Evolutionary conservation across 2,888 invertebrate genomes (phyloP).

Genomic region (Hydroisotoma schaefferi): DNA sequence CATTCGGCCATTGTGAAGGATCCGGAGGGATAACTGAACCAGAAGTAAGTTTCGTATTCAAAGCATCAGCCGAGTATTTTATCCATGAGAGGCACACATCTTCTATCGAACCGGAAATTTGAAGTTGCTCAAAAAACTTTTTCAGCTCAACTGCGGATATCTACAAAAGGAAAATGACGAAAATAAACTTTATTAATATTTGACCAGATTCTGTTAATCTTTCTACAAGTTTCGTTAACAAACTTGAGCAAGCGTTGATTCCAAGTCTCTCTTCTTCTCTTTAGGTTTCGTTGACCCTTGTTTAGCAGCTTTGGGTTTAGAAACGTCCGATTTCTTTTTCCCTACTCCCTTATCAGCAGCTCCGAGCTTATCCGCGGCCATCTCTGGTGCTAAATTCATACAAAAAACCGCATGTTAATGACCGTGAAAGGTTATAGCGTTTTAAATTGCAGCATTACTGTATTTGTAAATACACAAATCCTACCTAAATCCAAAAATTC

Average conservation of each 20-base stretch:
- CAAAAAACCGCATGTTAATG: neutral
- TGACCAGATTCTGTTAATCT: neutral
- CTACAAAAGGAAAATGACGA: constrained; percentile 21
- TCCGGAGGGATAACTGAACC: constrained; percentile 39
- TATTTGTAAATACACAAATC: neutral
- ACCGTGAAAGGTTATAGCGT: too few relatives aligned
- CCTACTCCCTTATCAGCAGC: constrained; percentile 1
- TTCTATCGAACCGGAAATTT: constrained; percentile 37
- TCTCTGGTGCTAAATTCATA: neutral
- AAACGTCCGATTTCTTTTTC: constrained; percentile 16
- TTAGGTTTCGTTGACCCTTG: constrained; percentile 17
- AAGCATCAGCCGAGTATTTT: constrained; percentile 47
- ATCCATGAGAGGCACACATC: constrained; percentile 48
- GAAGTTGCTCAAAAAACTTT: constrained; percentile 42
- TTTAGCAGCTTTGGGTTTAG: constrained; percentile 12
- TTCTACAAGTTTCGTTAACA: neutral
- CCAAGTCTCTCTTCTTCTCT: constrained; percentile 33
- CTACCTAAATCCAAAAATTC: constrained; percentile 6
- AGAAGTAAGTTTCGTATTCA: constrained; percentile 36
- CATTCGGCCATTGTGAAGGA: constrained; percentile 41
- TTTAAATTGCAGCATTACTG: neutral
- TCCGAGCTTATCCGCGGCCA: neutral
- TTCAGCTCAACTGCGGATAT: constrained; percentile 35
- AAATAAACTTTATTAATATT: too few relatives aligned
- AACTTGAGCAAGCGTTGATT: constrained; percentile 30